Evolutionary conservation across 2,113 vertebrate species (phyloP).

Genomic region (Oryzias celebensis): DNA sequence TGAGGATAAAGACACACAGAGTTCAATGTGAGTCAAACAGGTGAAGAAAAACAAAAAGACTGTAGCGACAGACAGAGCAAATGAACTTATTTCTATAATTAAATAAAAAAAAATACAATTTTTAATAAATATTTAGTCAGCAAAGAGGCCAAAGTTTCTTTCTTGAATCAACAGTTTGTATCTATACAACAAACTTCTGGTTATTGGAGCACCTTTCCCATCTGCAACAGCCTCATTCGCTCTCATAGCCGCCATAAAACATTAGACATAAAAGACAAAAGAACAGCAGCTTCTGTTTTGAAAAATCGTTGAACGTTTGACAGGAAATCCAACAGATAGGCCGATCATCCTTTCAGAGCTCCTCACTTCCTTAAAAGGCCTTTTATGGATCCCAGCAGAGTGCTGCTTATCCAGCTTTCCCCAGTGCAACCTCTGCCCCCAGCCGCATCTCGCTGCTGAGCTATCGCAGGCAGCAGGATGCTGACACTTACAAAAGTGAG

Average conservation of each 20-base stretch:
- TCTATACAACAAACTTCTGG: no score
- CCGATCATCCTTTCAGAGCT: slow-evolving; percentile 33
- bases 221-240: slow-evolving; percentile 2
- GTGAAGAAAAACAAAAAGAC: no score
- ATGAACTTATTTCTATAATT: no score
- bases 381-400: slow-evolving; percentile 33
- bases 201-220: background rate
- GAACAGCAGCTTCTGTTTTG: slow-evolving; percentile 46
- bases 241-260: slow-evolving; percentile 30
- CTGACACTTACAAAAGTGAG: slow-evolving; percentile 40
- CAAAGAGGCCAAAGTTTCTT: no score
- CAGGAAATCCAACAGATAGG: slow-evolving; percentile 41
- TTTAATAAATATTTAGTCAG: no score
- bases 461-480: slow-evolving; percentile 51
- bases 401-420: slow-evolving; percentile 34
- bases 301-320: slow-evolving; percentile 27
- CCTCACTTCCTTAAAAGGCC: slow-evolving; percentile 57
- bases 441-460: slow-evolving; percentile 48
- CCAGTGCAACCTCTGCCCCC: slow-evolving; percentile 37
- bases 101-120: no score
- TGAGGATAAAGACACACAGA: no score
- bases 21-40: no score
- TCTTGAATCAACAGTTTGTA: no score
- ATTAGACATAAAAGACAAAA: slow-evolving; percentile 26
- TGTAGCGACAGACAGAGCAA: no score